These are phyloP conservation scores for Riparia riparia DNA, from an alignment of 2,113 vertebrate genomes.

Conservation along the genomic window DNA sequence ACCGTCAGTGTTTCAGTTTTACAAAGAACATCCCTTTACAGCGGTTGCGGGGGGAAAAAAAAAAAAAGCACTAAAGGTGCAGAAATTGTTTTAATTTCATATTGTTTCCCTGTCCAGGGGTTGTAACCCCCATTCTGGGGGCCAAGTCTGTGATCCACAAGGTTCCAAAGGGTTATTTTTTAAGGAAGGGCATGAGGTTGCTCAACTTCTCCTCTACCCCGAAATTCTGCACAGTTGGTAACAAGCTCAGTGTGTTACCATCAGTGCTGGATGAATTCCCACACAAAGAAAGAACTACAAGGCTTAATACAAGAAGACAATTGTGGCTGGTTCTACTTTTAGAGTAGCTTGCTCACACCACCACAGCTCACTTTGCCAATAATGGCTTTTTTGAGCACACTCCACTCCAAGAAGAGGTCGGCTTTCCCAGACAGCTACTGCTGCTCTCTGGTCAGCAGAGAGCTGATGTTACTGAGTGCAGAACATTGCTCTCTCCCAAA, in stretches of 20 bases:
- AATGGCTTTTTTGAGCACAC: background rate
- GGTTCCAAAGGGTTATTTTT: background rate
- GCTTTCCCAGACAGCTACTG: background rate
- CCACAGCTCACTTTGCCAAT: background rate
- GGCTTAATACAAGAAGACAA: conserved; percentile 7
- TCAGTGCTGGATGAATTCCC: background rate
- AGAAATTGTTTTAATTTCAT: background rate
- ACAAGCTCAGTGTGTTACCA: conserved; percentile 31
- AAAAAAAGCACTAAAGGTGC: background rate
- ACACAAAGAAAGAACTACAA: conserved; percentile 39
- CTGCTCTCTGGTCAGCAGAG: background rate
- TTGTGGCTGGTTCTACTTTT: conserved; percentile 19
- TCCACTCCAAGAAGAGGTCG: background rate
- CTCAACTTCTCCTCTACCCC: background rate
- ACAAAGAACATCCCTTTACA: background rate
- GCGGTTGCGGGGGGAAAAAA: background rate
- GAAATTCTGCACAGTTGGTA: background rate
- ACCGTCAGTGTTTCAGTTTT: background rate
- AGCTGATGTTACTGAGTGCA: background rate
- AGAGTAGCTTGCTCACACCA: conserved; percentile 17
- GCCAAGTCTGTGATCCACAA: background rate
- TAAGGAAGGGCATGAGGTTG: background rate
- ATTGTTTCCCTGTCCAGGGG: background rate
- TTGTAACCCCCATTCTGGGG: background rate
- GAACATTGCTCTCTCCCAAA: background rate